These are phyloP conservation scores for Mycogona germanica DNA, from an alignment of 2,888 invertebrate genomes.

Conservation along the genomic window DNA sequence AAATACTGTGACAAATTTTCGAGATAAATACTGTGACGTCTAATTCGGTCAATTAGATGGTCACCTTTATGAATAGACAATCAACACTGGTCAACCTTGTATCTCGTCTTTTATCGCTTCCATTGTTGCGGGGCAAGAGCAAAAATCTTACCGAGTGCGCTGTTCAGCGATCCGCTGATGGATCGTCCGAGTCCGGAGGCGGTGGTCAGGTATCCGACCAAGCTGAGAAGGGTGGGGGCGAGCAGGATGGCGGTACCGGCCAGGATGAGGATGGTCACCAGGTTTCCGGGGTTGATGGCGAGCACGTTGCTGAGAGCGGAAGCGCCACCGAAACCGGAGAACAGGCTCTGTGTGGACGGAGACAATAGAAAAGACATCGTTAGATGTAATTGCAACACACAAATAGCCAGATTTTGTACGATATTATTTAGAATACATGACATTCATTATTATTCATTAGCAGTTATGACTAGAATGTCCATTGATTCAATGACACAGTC, in stretches of 20 bases:
- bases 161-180: too few relatives aligned
- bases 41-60: too few relatives aligned
- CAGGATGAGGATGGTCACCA: conserved; percentile 11
- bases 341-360: neutral
- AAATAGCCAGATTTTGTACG: neutral
- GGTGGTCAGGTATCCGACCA: too few relatives aligned
- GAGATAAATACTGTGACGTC: too few relatives aligned
- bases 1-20: too few relatives aligned
- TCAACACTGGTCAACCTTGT: too few relatives aligned
- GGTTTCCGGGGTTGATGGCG: conserved; percentile 7
- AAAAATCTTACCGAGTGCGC: too few relatives aligned
- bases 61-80: too few relatives aligned
- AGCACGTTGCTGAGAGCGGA: conserved; percentile 13
- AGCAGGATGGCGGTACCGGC: conserved; percentile 12
- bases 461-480: too few relatives aligned
- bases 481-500: too few relatives aligned
- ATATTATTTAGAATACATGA: neutral
- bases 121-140: too few relatives aligned
- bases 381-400: neutral
- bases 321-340: conserved; percentile 8
- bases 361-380: neutral
- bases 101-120: too few relatives aligned
- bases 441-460: neutral
- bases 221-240: conserved; percentile 5
- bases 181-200: neutral